A percentile compares a stretch with the other conserved stretches of the same genome.
Conservation (phyloP, 1,140 invertebrate species). For the Zaprionus gabonicus region DNA sequence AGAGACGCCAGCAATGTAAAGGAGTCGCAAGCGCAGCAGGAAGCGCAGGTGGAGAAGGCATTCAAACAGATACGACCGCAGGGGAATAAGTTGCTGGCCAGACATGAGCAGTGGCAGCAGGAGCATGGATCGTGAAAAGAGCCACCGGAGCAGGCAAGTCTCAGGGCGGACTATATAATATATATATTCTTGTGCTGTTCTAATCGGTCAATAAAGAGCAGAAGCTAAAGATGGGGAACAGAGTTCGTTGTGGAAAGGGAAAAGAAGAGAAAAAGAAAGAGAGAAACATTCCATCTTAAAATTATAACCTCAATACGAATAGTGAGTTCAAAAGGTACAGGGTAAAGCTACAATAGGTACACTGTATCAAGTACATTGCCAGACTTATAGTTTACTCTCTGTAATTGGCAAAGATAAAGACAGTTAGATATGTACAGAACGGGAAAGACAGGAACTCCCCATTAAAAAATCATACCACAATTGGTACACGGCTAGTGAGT, state of each 20-base stretch:
- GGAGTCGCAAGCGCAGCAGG: slow-evolving; percentile 24
- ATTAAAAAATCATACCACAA: not conserved
- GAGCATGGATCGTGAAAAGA: slow-evolving; percentile 67
- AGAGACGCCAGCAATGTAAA: not conserved
- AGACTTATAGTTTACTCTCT: too few species aligned
- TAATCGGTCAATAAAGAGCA: not conserved
- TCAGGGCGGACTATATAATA: not conserved
- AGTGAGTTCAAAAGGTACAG: not conserved
- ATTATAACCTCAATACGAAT: too few species aligned
- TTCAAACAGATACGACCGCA: slow-evolving; percentile 69
- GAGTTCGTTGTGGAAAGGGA: too few species aligned
- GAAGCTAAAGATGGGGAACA: not conserved
- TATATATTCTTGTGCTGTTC: not conserved
- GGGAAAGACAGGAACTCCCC: too few species aligned
- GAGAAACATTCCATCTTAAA: too few species aligned
- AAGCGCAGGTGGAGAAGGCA: slow-evolving; percentile 59
- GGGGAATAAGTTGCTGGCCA: slow-evolving; percentile 65
- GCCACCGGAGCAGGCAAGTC: not conserved
- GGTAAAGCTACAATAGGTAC: not conserved
- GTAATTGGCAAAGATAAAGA: too few species aligned
- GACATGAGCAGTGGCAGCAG: slow-evolving; percentile 75
- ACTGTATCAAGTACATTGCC: too few species aligned
- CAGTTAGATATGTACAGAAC: too few species aligned
- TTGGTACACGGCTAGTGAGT: not conserved
- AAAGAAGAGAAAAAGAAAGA: not conserved